Evolutionary conservation across 2,797 vertebrate genomes (phyloP).

Genomic region (Acrocephalus scirpaceus): DNA sequence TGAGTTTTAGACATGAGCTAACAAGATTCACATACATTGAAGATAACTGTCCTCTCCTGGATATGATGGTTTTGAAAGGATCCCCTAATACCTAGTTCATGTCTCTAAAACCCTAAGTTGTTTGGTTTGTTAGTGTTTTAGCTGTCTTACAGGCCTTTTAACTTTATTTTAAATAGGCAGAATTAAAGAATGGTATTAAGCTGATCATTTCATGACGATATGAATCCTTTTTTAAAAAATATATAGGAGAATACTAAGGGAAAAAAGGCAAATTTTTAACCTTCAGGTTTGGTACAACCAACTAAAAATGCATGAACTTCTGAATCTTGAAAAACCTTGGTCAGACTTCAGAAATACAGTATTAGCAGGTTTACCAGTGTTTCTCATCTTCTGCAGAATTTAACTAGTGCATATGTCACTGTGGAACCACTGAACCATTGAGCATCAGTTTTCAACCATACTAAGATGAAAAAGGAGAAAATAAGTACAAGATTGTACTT

Average conservation of each 20-base stretch:
- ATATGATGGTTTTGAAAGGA: not conserved
- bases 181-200: not conserved
- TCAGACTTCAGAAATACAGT: not conserved
- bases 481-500: not conserved
- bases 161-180: not conserved
- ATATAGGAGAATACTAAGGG: not conserved
- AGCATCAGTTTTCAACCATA: not conserved
- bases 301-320: not conserved
- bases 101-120: not conserved
- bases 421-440: not conserved
- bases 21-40: not conserved
- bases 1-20: not conserved
- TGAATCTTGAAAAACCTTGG: not conserved
- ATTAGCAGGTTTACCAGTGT: not conserved
- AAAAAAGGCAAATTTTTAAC: not conserved
- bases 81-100: not conserved
- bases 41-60: not conserved
- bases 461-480: not conserved
- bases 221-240: fast-evolving
- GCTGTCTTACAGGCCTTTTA: not conserved
- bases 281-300: not conserved
- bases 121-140: not conserved
- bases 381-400: not conserved
- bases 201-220: not conserved
- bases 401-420: not conserved